These are phyloP conservation scores for Eupelmus urozonus DNA, from an alignment of 2,888 invertebrate genomes.

Conservation along the genomic window DNA sequence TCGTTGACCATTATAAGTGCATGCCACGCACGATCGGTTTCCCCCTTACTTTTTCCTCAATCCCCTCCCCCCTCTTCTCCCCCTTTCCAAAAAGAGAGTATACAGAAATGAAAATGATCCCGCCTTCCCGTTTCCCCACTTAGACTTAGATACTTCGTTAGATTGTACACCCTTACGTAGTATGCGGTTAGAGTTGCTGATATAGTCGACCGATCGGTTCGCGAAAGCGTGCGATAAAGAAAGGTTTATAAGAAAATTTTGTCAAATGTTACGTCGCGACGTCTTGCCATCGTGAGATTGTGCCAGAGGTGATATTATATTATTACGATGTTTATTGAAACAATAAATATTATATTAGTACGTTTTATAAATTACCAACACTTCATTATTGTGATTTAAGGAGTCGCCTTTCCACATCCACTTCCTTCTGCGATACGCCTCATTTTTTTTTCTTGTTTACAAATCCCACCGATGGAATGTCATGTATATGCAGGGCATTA, in stretches of 20 bases:
- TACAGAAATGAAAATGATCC: neutral
- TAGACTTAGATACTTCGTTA: slow-evolving; percentile 67
- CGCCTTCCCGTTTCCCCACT: neutral
- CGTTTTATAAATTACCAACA: slow-evolving; percentile 74
- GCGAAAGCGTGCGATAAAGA: slow-evolving; percentile 59
- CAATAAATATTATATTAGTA: slow-evolving; percentile 78
- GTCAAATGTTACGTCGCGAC: slow-evolving; percentile 71
- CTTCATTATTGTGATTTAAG: slow-evolving; percentile 41
- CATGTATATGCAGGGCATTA: neutral
- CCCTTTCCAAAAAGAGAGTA: slow-evolving; percentile 8
- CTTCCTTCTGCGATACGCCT: neutral
- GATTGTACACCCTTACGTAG: slow-evolving; percentile 65
- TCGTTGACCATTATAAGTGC: slow-evolving; percentile 61
- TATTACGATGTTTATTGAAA: slow-evolving; percentile 77
- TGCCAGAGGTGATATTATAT: slow-evolving; percentile 78
- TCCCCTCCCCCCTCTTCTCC: neutral
- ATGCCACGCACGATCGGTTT: slow-evolving; percentile 63
- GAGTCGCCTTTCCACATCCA: neutral
- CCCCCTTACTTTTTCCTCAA: slow-evolving; percentile 15
- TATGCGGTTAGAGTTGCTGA: slow-evolving; percentile 63
- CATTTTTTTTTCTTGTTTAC: neutral
- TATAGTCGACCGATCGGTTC: slow-evolving; percentile 64
- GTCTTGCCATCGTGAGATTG: slow-evolving; percentile 78
- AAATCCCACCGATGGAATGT: neutral
- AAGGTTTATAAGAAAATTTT: slow-evolving; percentile 60